These are phyloP conservation scores for Xestia c-nigrum DNA, from an alignment of 2,888 invertebrate genomes.

Conservation along the genomic window DNA sequence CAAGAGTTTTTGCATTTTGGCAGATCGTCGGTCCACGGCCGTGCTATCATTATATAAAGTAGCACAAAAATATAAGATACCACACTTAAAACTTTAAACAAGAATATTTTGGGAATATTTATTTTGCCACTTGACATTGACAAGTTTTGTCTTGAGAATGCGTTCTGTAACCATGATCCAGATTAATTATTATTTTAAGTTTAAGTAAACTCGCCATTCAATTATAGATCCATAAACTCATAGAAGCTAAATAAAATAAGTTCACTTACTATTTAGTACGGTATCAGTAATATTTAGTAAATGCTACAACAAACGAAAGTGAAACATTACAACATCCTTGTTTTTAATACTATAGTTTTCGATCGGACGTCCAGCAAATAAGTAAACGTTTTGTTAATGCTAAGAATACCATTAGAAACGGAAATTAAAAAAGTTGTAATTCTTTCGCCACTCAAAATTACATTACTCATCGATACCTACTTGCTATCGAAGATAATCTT, in stretches of 20 bases:
- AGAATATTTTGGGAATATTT: slow-evolving; percentile 47
- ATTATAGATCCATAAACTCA: no score
- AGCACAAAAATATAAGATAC: slow-evolving; percentile 37
- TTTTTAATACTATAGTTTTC: background rate
- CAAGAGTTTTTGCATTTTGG: slow-evolving; percentile 96
- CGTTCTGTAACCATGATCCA: slow-evolving; percentile 1
- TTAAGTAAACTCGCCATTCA: no score
- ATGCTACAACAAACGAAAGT: background rate
- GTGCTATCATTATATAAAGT: slow-evolving; percentile 82
- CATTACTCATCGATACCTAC: background rate
- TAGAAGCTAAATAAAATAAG: background rate
- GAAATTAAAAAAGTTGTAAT: background rate
- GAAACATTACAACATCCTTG: background rate
- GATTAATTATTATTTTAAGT: background rate
- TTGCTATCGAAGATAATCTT: background rate
- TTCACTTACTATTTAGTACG: background rate
- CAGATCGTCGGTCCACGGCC: slow-evolving; percentile 96
- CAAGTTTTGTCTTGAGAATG: no score
- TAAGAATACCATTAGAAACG: background rate
- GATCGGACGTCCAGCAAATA: background rate
- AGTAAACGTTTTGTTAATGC: slow-evolving; percentile 20
- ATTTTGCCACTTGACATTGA: slow-evolving; percentile 43
- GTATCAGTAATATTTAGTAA: no score
- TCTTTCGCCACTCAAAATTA: background rate
- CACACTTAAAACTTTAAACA: background rate